Percentiles rank a stretch among this genome's conserved stretches.
Evolutionary conservation across 1,140 invertebrate species (phyloP).

Genomic region (Drosophila truncata): DNA sequence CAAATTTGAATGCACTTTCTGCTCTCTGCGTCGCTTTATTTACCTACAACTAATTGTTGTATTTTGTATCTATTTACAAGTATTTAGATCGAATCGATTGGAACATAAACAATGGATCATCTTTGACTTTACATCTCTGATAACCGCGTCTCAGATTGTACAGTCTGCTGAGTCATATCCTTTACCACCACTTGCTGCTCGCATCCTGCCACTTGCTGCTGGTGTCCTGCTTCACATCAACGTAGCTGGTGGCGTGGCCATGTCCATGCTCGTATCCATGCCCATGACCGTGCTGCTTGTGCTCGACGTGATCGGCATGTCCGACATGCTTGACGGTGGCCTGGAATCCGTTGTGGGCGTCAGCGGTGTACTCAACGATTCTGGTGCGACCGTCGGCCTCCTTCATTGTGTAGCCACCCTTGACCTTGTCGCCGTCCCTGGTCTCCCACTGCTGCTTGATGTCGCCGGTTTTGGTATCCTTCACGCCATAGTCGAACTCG

Average conservation of each 20-base stretch:
- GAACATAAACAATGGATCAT: not conserved
- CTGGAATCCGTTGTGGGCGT: conserved; percentile 87
- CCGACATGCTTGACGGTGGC: conserved; percentile 85
- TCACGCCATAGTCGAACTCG: conserved; percentile 90
- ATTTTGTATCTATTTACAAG: conserved; percentile 9
- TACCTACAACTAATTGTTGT: not conserved
- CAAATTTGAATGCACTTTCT: conserved; percentile 28
- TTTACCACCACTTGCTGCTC: conserved; percentile 62
- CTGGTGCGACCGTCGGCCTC: conserved; percentile 88
- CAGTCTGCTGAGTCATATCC: not conserved
- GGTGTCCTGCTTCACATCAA: conserved; percentile 67
- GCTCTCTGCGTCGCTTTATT: conserved; percentile 37
- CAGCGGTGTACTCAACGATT: conserved; percentile 87
- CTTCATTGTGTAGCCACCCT: conserved; percentile 87
- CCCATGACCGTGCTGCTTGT: conserved; percentile 43
- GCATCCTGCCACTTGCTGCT: conserved; percentile 56
- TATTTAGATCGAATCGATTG: not conserved
- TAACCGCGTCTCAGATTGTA: not conserved
- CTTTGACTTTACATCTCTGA: not conserved
- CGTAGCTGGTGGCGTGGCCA: conserved; percentile 75
- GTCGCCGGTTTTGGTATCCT: conserved; percentile 90
- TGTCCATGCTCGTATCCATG: conserved; percentile 47
- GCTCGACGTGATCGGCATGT: conserved; percentile 82
- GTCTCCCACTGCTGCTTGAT: conserved; percentile 89
- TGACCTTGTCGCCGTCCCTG: conserved; percentile 88